Evolutionary conservation across 2,888 invertebrate species (phyloP).

Genomic region (Campaea margaritaria): DNA sequence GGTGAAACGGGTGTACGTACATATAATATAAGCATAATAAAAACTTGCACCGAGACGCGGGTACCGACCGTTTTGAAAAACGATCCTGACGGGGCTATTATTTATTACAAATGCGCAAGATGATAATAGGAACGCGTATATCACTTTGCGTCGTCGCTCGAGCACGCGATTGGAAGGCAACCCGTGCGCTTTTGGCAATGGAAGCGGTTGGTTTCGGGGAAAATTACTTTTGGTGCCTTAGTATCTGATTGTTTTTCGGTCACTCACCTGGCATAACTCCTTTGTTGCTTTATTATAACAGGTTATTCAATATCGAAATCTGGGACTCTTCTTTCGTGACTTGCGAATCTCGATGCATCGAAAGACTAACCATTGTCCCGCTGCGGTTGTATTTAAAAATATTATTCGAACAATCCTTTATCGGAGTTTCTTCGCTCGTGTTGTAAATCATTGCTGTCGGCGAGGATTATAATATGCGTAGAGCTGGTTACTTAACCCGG

Average conservation of each 20-base stretch:
- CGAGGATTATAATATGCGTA: conserved; percentile 1
- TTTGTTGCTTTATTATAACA: conserved; percentile 67
- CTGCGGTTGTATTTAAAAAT: conserved; percentile 14
- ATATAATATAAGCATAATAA: conserved; percentile 53
- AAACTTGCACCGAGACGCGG: conserved; percentile 61
- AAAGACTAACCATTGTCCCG: conserved; percentile 16
- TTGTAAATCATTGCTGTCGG: conserved; percentile 1
- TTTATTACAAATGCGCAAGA: conserved; percentile 73
- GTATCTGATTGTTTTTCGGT: conserved; percentile 82
- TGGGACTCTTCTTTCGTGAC: conserved; percentile 54
- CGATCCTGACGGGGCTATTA: conserved; percentile 65
- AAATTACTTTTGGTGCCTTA: conserved; percentile 78
- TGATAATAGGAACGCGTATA: conserved; percentile 69
- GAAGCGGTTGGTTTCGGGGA: conserved; percentile 74
- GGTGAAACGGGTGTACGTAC: conserved; percentile 40
- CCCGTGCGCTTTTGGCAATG: conserved; percentile 74
- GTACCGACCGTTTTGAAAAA: conserved; percentile 64
- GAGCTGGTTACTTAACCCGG: neutral
- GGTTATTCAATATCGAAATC: conserved; percentile 59
- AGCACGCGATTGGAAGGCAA: conserved; percentile 58
- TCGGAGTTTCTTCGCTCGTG: neutral
- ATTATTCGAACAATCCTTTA: conserved; percentile 1
- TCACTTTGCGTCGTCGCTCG: conserved; percentile 60
- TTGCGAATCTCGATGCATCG: conserved; percentile 14
- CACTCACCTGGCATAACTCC: conserved; percentile 65